Percentiles rank a stretch among this genome's conserved stretches.
Conservation (phyloP, 2,888 invertebrate species). For the Apamea crenata region DNA sequence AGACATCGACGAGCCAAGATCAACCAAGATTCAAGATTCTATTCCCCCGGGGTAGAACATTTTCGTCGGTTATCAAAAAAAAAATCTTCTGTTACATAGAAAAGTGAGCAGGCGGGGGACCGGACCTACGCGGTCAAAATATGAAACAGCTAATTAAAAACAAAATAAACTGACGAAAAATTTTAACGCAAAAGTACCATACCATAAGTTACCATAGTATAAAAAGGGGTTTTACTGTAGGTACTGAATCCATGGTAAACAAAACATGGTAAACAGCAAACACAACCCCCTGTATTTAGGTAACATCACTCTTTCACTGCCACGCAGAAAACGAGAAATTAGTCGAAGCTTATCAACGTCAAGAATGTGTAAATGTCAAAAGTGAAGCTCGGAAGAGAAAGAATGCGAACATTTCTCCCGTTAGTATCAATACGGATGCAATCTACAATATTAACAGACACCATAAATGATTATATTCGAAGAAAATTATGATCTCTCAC, state of each 20-base stretch:
- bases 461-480: constrained; percentile 15
- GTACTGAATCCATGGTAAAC: too few species aligned
- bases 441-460: constrained; percentile 13
- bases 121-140: not conserved
- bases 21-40: too few species aligned
- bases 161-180: not conserved
- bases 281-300: too few species aligned
- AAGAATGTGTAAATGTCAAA: constrained; percentile 41
- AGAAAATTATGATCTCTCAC: constrained; percentile 38
- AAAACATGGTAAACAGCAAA: too few species aligned
- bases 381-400: not conserved
- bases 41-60: too few species aligned
- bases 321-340: constrained; percentile 12
- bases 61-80: not conserved
- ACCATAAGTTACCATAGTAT: too few species aligned
- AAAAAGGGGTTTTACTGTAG: too few species aligned
- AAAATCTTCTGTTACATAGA: not conserved
- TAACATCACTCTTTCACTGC: constrained; percentile 16
- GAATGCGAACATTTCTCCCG: constrained; percentile 34
- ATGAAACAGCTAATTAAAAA: too few species aligned
- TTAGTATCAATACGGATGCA: constrained; percentile 35
- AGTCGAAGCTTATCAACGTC: not conserved
- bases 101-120: too few species aligned
- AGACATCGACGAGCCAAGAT: too few species aligned
- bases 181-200: not conserved